These are phyloP conservation scores for Scaeva pyrastri DNA, from an alignment of 2,888 invertebrate genomes.

Conservation along the genomic window DNA sequence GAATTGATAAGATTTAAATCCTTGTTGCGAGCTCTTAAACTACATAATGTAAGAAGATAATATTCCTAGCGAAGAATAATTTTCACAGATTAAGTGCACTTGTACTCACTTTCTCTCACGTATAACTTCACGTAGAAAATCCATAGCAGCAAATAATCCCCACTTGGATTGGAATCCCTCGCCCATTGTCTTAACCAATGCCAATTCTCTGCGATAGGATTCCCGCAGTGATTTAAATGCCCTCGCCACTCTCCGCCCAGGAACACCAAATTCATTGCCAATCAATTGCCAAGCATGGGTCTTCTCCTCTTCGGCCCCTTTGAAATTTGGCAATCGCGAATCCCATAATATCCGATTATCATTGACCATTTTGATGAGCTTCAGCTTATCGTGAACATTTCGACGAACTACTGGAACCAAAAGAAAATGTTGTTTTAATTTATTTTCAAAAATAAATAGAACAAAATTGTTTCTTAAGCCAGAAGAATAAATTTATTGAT, in stretches of 20 bases:
- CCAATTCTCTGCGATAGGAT: constrained; percentile 82
- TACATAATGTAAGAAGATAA: too few relatives aligned
- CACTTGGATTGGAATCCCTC: constrained; percentile 82
- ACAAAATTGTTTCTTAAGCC: neutral
- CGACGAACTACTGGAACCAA: constrained; percentile 82
- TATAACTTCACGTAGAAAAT: constrained; percentile 82
- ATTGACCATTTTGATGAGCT: constrained; percentile 83
- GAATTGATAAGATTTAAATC: too few relatives aligned
- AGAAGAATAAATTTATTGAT: neutral
- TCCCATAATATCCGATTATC: constrained; percentile 83
- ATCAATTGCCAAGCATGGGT: constrained; percentile 83
- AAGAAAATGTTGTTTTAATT: constrained; percentile 7
- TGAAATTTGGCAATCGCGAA: constrained; percentile 82
- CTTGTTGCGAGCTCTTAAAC: too few relatives aligned
- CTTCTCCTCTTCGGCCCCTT: constrained; percentile 83
- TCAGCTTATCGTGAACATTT: constrained; percentile 82
- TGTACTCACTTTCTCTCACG: constrained; percentile 82
- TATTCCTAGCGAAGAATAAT: too few relatives aligned
- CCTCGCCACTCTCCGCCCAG: constrained; percentile 82
- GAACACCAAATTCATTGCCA: constrained; percentile 82
- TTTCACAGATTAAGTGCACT: too few relatives aligned
- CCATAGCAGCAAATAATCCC: constrained; percentile 82
- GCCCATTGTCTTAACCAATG: constrained; percentile 82
- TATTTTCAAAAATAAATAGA: neutral
- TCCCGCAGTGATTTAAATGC: constrained; percentile 82